phyloP scores from a whole-genome alignment of 2,797 vertebrate genomes.

The Lemur catta region DNA sequence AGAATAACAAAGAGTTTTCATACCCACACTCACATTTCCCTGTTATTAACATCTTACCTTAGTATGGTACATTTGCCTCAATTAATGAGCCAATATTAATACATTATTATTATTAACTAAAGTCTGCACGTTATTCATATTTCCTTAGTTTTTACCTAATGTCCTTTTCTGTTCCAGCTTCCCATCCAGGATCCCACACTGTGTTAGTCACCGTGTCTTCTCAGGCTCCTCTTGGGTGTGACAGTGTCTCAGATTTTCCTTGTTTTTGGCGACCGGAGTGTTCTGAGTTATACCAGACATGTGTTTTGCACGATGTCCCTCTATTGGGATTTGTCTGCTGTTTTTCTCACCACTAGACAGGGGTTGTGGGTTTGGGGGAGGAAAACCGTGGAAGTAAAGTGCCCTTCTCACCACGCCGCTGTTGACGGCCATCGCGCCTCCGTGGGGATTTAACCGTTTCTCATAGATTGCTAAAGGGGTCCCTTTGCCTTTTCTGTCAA shows the following conservation, averaged over 20 bases:
- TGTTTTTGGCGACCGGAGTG: not conserved
- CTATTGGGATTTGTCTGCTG: not conserved
- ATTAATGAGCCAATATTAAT: not conserved
- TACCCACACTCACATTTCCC: not conserved
- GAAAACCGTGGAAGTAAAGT: not conserved
- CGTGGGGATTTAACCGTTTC: not conserved
- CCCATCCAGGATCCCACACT: not conserved
- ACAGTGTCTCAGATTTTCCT: not conserved
- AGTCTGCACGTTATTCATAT: not conserved
- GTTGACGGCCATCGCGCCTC: not conserved
- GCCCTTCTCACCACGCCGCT: not conserved
- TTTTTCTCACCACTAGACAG: not conserved
- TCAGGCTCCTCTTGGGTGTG: not conserved
- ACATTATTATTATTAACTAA: not conserved
- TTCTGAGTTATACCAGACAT: not conserved
- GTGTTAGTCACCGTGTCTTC: not conserved
- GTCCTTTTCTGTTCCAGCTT: not conserved
- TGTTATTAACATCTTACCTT: not conserved
- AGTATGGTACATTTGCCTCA: not conserved
- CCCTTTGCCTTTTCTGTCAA: not conserved
- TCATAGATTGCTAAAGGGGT: not conserved
- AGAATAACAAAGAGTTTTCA: not conserved
- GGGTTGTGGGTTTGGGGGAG: not conserved
- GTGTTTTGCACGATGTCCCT: not conserved
- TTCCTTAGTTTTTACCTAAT: not conserved